Evolutionary conservation across 2,113 vertebrate genomes (phyloP).

Genomic region (Lamprotornis superbus): DNA sequence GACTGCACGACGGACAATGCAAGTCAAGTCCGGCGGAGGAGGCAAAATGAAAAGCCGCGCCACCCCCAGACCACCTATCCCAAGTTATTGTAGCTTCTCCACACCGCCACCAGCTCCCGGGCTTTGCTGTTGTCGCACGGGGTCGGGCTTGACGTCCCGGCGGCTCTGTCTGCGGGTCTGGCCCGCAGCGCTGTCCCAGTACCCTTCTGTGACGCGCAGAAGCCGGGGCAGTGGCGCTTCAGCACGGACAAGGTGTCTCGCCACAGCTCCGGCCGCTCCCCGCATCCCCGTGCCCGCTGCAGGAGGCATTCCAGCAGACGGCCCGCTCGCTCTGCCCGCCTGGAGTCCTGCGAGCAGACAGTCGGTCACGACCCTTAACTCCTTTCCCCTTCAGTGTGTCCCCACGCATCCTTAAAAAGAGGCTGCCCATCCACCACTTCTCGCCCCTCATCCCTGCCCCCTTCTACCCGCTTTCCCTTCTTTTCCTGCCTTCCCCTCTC

Average conservation of each 20-base stretch:
- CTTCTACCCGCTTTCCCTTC: not conserved
- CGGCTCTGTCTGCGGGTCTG: not conserved
- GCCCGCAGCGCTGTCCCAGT: not conserved
- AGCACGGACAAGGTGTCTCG: not conserved
- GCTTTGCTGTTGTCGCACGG: not conserved
- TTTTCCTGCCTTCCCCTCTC: not conserved
- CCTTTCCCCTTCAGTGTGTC: no score
- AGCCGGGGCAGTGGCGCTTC: not conserved
- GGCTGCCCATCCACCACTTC: not conserved
- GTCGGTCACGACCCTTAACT: not conserved
- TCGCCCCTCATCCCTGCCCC: not conserved
- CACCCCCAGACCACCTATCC: not conserved
- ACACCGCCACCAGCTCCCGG: slow-evolving; percentile 3
- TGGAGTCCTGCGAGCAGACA: not conserved
- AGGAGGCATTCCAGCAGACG: slow-evolving; percentile 1
- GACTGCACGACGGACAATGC: not conserved
- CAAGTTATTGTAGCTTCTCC: slow-evolving; percentile 26
- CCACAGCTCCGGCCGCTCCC: not conserved
- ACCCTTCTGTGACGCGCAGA: not conserved
- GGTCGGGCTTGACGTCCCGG: not conserved
- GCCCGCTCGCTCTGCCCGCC: not conserved
- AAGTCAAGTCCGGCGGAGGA: not conserved
- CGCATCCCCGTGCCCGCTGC: not conserved
- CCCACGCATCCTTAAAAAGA: not conserved
- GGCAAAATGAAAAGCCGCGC: not conserved